phyloP scores from a whole-genome alignment of 2,888 invertebrate species.

The Erebia palarica region DNA sequence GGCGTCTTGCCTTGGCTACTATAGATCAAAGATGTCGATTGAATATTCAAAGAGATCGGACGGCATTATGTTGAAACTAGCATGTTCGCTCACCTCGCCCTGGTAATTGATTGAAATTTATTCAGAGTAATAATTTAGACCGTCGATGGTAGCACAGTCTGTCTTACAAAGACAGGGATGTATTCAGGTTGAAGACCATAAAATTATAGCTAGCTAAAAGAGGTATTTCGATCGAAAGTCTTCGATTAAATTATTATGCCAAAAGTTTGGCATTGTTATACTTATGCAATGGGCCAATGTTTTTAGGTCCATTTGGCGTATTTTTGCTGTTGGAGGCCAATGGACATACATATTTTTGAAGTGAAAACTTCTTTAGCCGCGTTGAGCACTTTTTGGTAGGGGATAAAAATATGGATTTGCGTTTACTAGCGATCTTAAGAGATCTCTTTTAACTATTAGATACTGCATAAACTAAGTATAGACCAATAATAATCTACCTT shows the following conservation, averaged over 20 bases:
- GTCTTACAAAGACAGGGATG: constrained; percentile 49
- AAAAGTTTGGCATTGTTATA: neutral
- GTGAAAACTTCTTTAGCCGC: too few relatives aligned
- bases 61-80: constrained; percentile 62
- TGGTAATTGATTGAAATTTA: constrained; percentile 76
- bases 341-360: too few relatives aligned
- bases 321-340: neutral
- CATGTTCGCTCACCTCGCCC: constrained; percentile 57
- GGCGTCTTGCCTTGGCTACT: constrained; percentile 34
- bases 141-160: constrained; percentile 49
- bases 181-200: constrained; percentile 29
- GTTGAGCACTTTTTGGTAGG: too few relatives aligned
- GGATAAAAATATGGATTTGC: too few relatives aligned
- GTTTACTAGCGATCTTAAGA: too few relatives aligned
- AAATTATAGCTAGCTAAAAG: neutral
- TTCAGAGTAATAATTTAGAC: constrained; percentile 65
- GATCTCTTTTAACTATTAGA: too few relatives aligned
- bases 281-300: neutral
- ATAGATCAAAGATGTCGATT: constrained; percentile 69
- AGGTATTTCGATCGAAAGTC: too few relatives aligned
- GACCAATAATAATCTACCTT: too few relatives aligned
- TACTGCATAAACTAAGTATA: too few relatives aligned
- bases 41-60: constrained; percentile 72
- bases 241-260: too few relatives aligned
- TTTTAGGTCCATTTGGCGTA: neutral